A percentile compares a stretch with the other conserved stretches of the same genome.
Conservation (phyloP, 2,888 invertebrate species). For the Creontiades dilutus region DNA sequence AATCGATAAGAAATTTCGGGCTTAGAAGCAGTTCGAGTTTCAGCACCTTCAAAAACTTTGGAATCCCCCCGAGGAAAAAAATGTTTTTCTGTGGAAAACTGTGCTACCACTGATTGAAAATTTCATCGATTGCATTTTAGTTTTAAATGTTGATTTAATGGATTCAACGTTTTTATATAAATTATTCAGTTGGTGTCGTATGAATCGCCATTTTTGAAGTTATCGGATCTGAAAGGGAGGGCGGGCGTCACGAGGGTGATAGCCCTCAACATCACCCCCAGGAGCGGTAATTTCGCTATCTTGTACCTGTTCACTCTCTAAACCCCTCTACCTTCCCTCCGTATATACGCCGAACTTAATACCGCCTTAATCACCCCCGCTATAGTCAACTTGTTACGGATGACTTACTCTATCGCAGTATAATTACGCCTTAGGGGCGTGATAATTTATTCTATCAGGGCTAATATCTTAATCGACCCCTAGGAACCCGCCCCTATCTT, state of each 20-base stretch:
- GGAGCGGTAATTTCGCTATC: constrained; percentile 62
- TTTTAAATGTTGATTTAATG: no score
- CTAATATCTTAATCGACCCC: constrained; percentile 70
- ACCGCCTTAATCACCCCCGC: constrained; percentile 55
- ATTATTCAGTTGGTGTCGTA: not conserved
- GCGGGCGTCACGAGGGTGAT: not conserved
- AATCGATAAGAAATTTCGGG: no score
- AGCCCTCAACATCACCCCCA: constrained; percentile 4
- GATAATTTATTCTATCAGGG: constrained; percentile 70
- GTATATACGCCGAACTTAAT: constrained; percentile 43
- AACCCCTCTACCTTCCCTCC: not conserved
- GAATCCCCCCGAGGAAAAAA: no score
- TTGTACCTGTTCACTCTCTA: constrained; percentile 45
- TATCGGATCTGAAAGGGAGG: not conserved
- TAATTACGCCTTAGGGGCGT: constrained; percentile 70
- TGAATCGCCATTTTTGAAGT: not conserved
- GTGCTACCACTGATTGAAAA: no score
- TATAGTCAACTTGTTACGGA: constrained; percentile 70
- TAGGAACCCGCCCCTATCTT: constrained; percentile 64
- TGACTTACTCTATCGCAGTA: constrained; percentile 66
- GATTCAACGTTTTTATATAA: no score
- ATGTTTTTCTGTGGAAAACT: no score
- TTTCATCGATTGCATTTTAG: no score
- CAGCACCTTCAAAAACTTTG: no score
- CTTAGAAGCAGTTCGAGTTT: no score